phyloP scores from a whole-genome alignment of 1,140 invertebrate genomes.

The Papilio polytes region DNA sequence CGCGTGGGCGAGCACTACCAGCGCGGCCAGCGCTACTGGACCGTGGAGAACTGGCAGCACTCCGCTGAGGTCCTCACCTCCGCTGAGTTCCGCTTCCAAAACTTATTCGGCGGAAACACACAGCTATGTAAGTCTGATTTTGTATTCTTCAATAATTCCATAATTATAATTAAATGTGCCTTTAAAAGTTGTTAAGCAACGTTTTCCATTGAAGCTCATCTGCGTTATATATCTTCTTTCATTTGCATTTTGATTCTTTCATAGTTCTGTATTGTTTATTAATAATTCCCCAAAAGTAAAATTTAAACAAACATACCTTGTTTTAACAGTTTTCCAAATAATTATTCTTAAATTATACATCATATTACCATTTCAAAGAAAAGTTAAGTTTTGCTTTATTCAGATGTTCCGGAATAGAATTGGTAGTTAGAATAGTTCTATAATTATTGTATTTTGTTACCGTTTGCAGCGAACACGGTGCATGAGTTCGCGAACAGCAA shows the following conservation, averaged over 20 bases:
- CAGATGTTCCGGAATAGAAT: not conserved
- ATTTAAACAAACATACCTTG: too few species aligned
- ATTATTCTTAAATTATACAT: too few species aligned
- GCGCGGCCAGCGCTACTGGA: slow-evolving; percentile 63
- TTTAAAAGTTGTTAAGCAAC: too few species aligned
- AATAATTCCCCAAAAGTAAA: too few species aligned
- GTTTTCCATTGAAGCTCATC: too few species aligned
- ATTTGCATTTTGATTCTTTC: too few species aligned
- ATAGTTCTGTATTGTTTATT: too few species aligned
- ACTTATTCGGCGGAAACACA: slow-evolving; percentile 74
- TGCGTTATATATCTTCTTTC: too few species aligned
- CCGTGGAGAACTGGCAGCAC: slow-evolving; percentile 58
- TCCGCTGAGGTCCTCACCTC: slow-evolving; percentile 52
- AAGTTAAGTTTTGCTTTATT: not conserved
- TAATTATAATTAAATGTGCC: too few species aligned
- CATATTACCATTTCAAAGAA: too few species aligned
- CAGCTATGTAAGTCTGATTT: slow-evolving; percentile 60
- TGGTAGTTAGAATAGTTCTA: not conserved
- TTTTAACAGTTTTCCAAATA: too few species aligned
- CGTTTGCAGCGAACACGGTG: slow-evolving; percentile 65
- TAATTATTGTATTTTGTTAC: not conserved
- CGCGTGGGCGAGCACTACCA: slow-evolving; percentile 47
- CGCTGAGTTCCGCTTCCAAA: slow-evolving; percentile 68
- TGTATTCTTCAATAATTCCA: too few species aligned
- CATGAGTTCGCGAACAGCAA: slow-evolving; percentile 69